A percentile compares a stretch with the other conserved stretches of the same genome.
These are phyloP conservation scores for Ivindomyrus marchei DNA, from an alignment of 2,113 vertebrate genomes.

Conservation along the genomic window DNA sequence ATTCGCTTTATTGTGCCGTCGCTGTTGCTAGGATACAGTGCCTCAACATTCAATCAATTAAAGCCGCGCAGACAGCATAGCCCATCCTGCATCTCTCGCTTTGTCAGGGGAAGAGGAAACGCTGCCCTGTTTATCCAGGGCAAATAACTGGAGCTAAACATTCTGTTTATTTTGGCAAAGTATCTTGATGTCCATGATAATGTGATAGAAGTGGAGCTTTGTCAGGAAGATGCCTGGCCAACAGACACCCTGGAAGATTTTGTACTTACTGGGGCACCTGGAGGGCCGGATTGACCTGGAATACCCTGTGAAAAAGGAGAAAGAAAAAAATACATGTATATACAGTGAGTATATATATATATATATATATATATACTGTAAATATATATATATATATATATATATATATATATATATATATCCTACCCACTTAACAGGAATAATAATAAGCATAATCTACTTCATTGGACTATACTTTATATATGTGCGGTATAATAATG, in stretches of 20 bases:
- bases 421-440: neutral
- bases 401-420: neutral
- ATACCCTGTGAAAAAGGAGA: slow-evolving; percentile 51
- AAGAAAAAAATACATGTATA: neutral
- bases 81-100: neutral
- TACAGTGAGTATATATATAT: neutral
- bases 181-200: neutral
- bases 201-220: neutral
- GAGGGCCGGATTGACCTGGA: slow-evolving; percentile 57
- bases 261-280: slow-evolving; percentile 56
- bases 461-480: neutral
- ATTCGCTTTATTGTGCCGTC: slow-evolving; percentile 37
- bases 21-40: slow-evolving; percentile 50
- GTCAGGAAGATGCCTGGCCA: neutral
- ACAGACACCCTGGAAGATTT: neutral
- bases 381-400: neutral
- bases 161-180: neutral
- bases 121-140: neutral
- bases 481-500: neutral
- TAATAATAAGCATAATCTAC: neutral
- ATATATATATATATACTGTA: neutral
- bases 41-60: slow-evolving; percentile 42
- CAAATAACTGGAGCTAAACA: slow-evolving; percentile 3
- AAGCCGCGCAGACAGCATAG: slow-evolving; percentile 19
- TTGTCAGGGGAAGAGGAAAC: slow-evolving; percentile 16